A percentile compares a stretch with the other conserved stretches of the same genome.
Conservation (phyloP, 2,113 vertebrate genomes). For the Hydrolagus affinis region DNA sequence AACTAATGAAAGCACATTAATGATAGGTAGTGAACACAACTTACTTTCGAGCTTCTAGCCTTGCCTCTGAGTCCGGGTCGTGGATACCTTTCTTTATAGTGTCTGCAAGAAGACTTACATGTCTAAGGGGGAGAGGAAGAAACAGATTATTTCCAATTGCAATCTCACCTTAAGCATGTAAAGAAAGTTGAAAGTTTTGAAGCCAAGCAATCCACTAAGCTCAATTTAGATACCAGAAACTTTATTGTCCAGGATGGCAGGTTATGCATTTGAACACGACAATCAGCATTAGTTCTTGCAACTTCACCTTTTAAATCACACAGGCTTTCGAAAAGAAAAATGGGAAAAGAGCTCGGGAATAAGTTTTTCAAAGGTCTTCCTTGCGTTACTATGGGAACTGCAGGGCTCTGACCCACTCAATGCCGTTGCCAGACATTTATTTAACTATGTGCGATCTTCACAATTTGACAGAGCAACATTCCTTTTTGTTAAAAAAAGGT, state of each 20-base stretch:
- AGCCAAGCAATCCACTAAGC: neutral
- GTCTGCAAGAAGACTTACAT: slow-evolving; percentile 88
- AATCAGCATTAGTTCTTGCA: slow-evolving; percentile 16
- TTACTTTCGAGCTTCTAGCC: slow-evolving; percentile 95
- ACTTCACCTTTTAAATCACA: slow-evolving; percentile 32
- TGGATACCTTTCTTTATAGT: slow-evolving; percentile 97
- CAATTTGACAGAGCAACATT: neutral
- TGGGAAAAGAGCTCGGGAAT: slow-evolving; percentile 39
- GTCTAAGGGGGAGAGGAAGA: slow-evolving; percentile 63
- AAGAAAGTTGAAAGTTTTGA: too few relatives aligned
- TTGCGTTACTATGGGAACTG: slow-evolving; percentile 46
- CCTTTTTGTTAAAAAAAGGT: neutral
- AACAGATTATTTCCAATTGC: slow-evolving; percentile 40
- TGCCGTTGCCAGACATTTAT: slow-evolving; percentile 44
- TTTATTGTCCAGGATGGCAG: neutral
- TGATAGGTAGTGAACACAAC: slow-evolving; percentile 39
- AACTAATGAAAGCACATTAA: neutral
- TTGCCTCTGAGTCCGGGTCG: slow-evolving; percentile 91
- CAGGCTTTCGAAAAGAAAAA: slow-evolving; percentile 38
- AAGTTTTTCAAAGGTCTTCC: slow-evolving; percentile 46
- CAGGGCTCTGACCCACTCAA: slow-evolving; percentile 29
- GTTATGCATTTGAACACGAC: slow-evolving; percentile 1
- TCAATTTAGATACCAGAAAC: neutral
- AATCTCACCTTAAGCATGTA: neutral
- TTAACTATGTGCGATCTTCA: slow-evolving; percentile 34